These are phyloP conservation scores for Pristionchus exspectatus DNA, from an alignment of 2,888 invertebrate species.

Conservation along the genomic window DNA sequence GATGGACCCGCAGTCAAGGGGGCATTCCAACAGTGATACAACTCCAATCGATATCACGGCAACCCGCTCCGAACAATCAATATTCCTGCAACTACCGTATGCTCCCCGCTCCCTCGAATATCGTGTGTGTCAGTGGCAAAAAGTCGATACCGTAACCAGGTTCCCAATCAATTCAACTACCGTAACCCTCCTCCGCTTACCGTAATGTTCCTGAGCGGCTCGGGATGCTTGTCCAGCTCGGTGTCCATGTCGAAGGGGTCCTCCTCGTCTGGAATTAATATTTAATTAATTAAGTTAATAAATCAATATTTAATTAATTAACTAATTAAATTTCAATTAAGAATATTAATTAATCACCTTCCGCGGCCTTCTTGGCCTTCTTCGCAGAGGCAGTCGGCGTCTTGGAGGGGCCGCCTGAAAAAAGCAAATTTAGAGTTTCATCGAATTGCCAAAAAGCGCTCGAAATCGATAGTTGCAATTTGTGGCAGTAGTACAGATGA, in stretches of 20 bases:
- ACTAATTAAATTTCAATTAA: background rate
- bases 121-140: too few relatives aligned
- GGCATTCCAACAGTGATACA: background rate
- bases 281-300: slow-evolving; percentile 38
- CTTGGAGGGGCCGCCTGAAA: slow-evolving; percentile 34
- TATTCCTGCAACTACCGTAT: background rate
- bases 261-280: slow-evolving; percentile 19
- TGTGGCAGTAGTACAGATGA: too few relatives aligned
- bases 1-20: background rate
- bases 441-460: background rate
- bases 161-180: background rate
- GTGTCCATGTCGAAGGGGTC: slow-evolving; percentile 75
- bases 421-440: background rate
- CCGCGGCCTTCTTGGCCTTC: slow-evolving; percentile 42
- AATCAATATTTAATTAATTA: background rate
- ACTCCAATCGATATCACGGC: background rate
- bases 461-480: background rate
- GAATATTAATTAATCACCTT: background rate
- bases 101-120: background rate
- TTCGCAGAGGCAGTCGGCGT: slow-evolving; percentile 56
- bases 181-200: slow-evolving; percentile 55
- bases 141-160: background rate
- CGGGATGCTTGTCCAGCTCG: slow-evolving; percentile 72
- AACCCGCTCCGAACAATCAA: background rate
- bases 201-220: slow-evolving; percentile 72